Base-by-base conservation (phyloP, 2,797 vertebrate species). In the Octomys mimax region DNA sequence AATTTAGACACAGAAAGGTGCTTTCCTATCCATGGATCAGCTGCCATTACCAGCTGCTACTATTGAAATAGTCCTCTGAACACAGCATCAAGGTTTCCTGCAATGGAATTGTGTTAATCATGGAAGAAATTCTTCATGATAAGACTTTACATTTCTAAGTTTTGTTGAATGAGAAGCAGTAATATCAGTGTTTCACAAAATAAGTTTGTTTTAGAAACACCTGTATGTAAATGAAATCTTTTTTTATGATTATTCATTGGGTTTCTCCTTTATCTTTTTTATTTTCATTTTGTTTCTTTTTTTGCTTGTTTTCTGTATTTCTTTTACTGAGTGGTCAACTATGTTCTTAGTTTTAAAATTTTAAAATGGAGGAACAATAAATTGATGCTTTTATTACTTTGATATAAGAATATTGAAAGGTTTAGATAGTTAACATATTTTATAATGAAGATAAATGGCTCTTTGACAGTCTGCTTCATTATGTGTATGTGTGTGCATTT, bases 401-500 rank as follows among this genome's bases (percentile, higher is more conserved):
- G 0, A 12, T 80, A 52, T 14, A 85, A 14, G 36, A 68, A 39
- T 90, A 54, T 14, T 87, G 36, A 92, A 92, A 87, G 21, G 57
- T 89, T 89, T 83, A 89, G 21, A 62, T 66, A 77, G 11, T 90
- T 78, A 77, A 5, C 31, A 75, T 70, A 91, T 92, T 92, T 84
- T 81, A 59, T n/a, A 36, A 7, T 33, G 88, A 77, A 81, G 36
- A 14, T 0, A 19, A 33, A 71, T 52, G 6, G 9, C 42, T 86
- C 0, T 13, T 73, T 75, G 13, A n/a, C 42, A 24, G 3, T 83
- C 6, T 46, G 5, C 64, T 70, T 77, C 6, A 42, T 31, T 59
- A 19, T 71, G 0, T 18, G 33, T 54, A 1, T 86, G 10, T 59
- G 28, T 64, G 21, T 24, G 9, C 62, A 91, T 90, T 92, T 88